A percentile compares a stretch with the other conserved stretches of the same genome.
Evolutionary conservation across 1,140 invertebrate genomes (phyloP).

Genomic region (Andrena cerasifolii): DNA sequence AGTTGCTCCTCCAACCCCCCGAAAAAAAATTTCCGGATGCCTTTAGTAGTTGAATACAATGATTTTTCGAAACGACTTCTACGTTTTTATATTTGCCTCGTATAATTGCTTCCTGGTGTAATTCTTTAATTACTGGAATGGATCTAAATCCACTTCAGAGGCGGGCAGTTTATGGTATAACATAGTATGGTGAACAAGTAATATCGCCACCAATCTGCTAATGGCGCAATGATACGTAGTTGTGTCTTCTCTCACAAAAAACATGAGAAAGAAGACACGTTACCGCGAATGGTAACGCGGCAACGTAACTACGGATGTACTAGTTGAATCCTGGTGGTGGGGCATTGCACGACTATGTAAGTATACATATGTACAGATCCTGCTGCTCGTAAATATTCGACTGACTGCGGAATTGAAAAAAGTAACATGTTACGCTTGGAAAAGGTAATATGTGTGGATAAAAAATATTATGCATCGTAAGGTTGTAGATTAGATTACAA

Average conservation of each 20-base stretch:
- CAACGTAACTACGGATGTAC: background rate
- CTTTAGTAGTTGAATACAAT: too few species aligned
- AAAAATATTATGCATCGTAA: too few species aligned
- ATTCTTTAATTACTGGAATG: conserved; percentile 53
- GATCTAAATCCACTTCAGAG: conserved; percentile 14
- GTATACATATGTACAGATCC: too few species aligned
- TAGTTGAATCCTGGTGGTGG: conserved; percentile 1
- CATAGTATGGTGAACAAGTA: conserved; percentile 20
- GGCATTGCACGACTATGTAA: background rate
- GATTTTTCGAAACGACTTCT: too few species aligned
- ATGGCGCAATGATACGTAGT: conserved; percentile 51
- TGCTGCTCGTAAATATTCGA: too few species aligned
- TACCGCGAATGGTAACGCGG: conserved; percentile 1
- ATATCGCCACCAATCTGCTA: conserved; percentile 52
- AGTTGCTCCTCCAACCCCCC: too few species aligned
- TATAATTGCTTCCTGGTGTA: background rate
- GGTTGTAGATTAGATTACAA: too few species aligned
- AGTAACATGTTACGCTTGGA: too few species aligned
- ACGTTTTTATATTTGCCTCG: too few species aligned
- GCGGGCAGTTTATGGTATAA: conserved; percentile 15
- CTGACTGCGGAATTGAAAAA: too few species aligned
- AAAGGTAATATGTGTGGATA: too few species aligned
- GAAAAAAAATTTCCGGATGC: too few species aligned
- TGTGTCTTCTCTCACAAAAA: conserved; percentile 38
- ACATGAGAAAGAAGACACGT: conserved; percentile 11